Evolutionary conservation across 2,888 invertebrate species (phyloP).

Genomic region (Lysandra bellargus): DNA sequence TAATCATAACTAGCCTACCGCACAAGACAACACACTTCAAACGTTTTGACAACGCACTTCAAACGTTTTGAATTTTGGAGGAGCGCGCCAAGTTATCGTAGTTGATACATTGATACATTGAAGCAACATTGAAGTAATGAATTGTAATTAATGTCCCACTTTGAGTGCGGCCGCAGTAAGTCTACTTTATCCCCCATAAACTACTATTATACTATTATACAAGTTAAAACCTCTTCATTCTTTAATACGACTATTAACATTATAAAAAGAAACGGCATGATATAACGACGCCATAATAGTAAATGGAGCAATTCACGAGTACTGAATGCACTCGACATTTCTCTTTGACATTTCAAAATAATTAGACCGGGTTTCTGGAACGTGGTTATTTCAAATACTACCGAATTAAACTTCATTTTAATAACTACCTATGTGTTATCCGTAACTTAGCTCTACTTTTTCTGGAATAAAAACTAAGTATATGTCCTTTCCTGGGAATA

Average conservation of each 20-base stretch:
- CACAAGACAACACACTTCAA: no score
- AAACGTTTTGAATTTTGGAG: no score
- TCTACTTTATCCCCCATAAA: no score
- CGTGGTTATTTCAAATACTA: not conserved
- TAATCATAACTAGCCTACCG: no score
- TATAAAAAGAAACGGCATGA: constrained; percentile 3
- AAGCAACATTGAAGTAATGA: no score
- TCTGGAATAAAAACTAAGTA: no score
- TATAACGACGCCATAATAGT: not conserved
- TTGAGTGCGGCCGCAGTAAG: no score
- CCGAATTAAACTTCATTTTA: not conserved
- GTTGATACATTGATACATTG: no score
- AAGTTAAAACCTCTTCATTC: not conserved
- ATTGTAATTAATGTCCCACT: no score
- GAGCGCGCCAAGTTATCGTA: no score
- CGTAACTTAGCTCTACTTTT: not conserved
- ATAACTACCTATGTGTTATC: not conserved
- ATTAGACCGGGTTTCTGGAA: constrained; percentile 17
- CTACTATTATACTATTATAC: not conserved
- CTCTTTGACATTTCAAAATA: constrained; percentile 27
- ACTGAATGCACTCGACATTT: constrained; percentile 6
- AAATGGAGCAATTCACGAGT: constrained; percentile 9
- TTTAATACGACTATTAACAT: not conserved
- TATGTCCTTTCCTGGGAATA: no score
- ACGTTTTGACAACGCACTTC: no score